Evolutionary conservation across 2,113 vertebrate genomes (phyloP).

Genomic region (Elephantulus edwardii): DNA sequence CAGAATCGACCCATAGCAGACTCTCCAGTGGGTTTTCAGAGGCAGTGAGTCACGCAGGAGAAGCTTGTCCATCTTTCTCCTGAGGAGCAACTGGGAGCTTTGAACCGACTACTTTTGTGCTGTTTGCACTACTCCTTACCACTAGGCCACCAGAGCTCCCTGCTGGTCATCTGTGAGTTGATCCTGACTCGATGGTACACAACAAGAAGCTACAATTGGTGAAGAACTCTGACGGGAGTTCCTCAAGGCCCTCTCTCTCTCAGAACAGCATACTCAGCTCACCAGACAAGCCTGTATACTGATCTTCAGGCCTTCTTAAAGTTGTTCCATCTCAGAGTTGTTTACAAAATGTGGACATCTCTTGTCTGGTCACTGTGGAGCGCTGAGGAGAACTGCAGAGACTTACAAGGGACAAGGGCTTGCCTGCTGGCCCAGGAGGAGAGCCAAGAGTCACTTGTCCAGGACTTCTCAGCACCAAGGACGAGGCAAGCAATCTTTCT

Average conservation of each 20-base stretch:
- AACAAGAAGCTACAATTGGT: background rate
- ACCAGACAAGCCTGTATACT: background rate
- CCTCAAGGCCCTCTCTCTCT: background rate
- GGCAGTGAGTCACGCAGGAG: too few relatives aligned
- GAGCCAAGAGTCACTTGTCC: constrained; percentile 51
- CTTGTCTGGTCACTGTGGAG: background rate
- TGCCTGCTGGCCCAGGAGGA: constrained; percentile 35
- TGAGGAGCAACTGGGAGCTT: too few relatives aligned
- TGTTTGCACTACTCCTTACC: too few relatives aligned
- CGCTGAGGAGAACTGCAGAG: background rate
- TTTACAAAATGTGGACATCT: background rate
- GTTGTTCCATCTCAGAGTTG: background rate
- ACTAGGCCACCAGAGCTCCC: too few relatives aligned
- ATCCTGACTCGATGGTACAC: too few relatives aligned
- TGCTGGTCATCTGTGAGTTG: too few relatives aligned
- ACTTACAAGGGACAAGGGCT: background rate
- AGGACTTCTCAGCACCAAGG: constrained; percentile 78
- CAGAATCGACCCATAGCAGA: too few relatives aligned
- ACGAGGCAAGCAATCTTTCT: constrained; percentile 80
- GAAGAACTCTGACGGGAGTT: background rate
- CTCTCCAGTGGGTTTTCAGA: too few relatives aligned
- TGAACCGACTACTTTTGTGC: too few relatives aligned
- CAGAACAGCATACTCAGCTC: background rate
- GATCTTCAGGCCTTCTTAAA: background rate
- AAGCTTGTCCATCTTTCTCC: too few relatives aligned